These are phyloP conservation scores for Cancer borealis DNA, from an alignment of 2,888 invertebrate species.

Conservation along the genomic window DNA sequence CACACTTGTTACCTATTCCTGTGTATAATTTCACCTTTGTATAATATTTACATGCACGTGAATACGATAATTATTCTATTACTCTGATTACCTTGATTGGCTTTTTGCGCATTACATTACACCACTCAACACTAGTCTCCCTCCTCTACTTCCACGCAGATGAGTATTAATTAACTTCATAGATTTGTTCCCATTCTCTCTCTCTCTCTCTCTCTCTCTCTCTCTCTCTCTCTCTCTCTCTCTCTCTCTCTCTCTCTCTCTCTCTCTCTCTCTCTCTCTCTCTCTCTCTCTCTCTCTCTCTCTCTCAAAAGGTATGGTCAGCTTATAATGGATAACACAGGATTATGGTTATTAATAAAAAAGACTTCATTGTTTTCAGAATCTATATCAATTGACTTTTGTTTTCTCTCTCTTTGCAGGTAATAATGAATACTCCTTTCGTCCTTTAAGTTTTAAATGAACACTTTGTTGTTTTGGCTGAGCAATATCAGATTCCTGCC, in stretches of 20 bases:
- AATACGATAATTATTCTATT: neutral
- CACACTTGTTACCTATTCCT: neutral
- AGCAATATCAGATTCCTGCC: neutral
- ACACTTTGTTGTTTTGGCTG: neutral
- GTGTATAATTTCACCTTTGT: neutral
- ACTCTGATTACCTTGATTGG: neutral
- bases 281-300: neutral
- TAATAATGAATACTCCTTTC: no score
- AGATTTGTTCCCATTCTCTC: neutral
- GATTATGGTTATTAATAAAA: neutral
- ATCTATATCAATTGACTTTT: no score
- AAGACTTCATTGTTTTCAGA: no score
- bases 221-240: neutral
- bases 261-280: neutral
- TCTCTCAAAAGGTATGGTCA: no score
- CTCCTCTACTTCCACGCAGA: neutral
- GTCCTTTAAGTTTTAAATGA: no score
- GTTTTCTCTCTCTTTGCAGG: no score
- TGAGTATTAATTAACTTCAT: neutral
- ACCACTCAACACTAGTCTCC: neutral
- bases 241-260: neutral
- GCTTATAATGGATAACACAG: neutral
- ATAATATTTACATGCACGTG: neutral
- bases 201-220: neutral
- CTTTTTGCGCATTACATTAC: neutral